These are phyloP conservation scores for Thymelicus acteon DNA, from an alignment of 2,888 invertebrate genomes.

Conservation along the genomic window DNA sequence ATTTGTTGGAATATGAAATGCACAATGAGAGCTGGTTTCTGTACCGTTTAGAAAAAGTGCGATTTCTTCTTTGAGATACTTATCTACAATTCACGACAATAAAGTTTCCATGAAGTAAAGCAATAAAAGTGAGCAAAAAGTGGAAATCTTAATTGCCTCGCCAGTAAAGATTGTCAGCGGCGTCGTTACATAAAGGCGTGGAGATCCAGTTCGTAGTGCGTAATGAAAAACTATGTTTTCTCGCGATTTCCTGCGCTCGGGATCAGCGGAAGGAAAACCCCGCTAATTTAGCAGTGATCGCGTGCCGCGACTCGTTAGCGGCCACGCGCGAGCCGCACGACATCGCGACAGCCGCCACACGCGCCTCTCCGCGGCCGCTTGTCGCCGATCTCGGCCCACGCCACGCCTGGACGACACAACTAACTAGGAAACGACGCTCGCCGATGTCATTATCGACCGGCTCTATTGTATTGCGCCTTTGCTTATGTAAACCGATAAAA, in stretches of 20 bases:
- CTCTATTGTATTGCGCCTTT: conserved; percentile 64
- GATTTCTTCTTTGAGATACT: conserved; percentile 81
- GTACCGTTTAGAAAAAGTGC: conserved; percentile 79
- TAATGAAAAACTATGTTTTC: conserved; percentile 80
- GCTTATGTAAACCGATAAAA: conserved; percentile 74
- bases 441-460: conserved; percentile 66
- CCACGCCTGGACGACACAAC: conserved; percentile 54
- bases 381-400: conserved; percentile 55
- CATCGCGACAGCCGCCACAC: conserved; percentile 45
- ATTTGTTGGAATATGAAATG: conserved; percentile 66
- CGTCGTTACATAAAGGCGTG: conserved; percentile 77
- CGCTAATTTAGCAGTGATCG: conserved; percentile 72
- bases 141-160: conserved; percentile 82
- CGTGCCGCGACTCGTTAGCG: conserved; percentile 75
- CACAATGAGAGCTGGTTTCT: conserved; percentile 71
- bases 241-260: conserved; percentile 76
- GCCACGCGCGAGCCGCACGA: conserved; percentile 49
- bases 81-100: conserved; percentile 80
- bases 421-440: conserved; percentile 53
- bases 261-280: conserved; percentile 81
- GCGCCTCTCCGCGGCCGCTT: conserved; percentile 43
- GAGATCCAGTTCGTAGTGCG: conserved; percentile 75
- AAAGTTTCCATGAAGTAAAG: conserved; percentile 83
- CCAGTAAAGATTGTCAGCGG: conserved; percentile 74
- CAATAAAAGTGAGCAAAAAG: conserved; percentile 82